These are phyloP conservation scores for Sceloporus undulatus DNA, from an alignment of 2,113 vertebrate species.

Conservation along the genomic window DNA sequence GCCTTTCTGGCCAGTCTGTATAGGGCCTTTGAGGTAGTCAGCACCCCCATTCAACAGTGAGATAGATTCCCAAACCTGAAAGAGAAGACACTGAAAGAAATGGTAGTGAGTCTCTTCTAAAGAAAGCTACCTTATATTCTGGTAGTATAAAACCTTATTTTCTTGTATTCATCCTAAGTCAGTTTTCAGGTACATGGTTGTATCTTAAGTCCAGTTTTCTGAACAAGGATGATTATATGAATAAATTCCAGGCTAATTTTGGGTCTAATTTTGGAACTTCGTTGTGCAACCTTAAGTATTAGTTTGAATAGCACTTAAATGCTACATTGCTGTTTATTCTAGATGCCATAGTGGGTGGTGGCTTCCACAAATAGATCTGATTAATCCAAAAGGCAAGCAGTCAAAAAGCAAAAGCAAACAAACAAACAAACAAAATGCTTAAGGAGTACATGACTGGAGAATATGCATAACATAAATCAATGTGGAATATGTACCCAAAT, in stretches of 20 bases:
- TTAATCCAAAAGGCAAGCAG: no score
- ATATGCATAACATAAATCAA: no score
- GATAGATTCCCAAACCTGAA: not conserved
- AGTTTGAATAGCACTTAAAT: no score
- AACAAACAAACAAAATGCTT: no score
- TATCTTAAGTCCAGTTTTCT: not conserved
- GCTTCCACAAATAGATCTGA: no score
- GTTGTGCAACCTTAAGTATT: not conserved
- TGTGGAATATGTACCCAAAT: no score
- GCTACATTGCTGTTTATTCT: no score
- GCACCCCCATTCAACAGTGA: not conserved
- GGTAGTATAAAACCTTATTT: not conserved
- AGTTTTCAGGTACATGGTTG: not conserved
- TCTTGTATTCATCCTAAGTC: not conserved
- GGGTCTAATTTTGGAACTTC: not conserved
- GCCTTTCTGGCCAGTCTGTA: no score
- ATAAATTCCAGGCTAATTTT: not conserved
- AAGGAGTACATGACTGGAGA: no score
- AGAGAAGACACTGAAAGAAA: not conserved
- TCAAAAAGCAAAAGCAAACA: no score
- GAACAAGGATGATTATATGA: not conserved
- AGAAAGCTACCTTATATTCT: not conserved
- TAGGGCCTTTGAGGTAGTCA: not conserved
- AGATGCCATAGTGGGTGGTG: no score
- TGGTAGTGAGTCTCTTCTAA: not conserved